Base-by-base conservation (phyloP, 2,888 invertebrate species). In the Habroteleia sp. region DNA sequence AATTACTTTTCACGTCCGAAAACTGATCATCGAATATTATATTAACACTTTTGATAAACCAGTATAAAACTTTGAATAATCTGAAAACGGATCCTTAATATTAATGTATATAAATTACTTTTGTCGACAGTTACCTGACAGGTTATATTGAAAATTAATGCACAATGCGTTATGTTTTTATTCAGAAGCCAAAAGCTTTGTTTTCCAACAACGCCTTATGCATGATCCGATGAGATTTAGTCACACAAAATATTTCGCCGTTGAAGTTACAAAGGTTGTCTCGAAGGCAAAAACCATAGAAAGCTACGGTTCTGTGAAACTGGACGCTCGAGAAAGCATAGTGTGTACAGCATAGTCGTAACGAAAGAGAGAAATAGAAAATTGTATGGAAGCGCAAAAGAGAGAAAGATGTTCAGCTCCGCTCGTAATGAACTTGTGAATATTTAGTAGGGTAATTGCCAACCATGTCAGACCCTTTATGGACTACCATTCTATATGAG, bases 401-500 rank as follows among this genome's bases (percentile, higher is more conserved):
- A 65, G 58, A 52, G 25, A 39, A 29, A 73, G 54, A 74, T 74
- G 74, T 81, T 66, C 77, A 79, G 77, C 81, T 82, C 74, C 14
- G 79, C 78, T 82, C 81, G 81, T 84, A 84, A 84, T 82, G 87
- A 87, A 87, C 86, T 87, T 86, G 86, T 87, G 87, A 87, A 87
- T 87, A 87, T 87, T 87, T 86, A 87, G 85, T 82, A 82, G 79
- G 84, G 84, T 86, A 86, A 87, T 87, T 87, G 85, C 84, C 84
- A 83, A 82, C 83, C 83, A 77, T 78, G 81, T 79, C 74, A 81
- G 78, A 78, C 68, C 77, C 68, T 72, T 63, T 60, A 69, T 69
- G 31, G 74, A 76, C 77, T 77, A 66, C 76, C 52, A 71, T 74
- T 69, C 41, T 79, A 74, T 80, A 82, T 77, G 58, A 80, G 78